Base-by-base conservation (phyloP, 2,113 vertebrate species). In the Myotis brandtii region DNA sequence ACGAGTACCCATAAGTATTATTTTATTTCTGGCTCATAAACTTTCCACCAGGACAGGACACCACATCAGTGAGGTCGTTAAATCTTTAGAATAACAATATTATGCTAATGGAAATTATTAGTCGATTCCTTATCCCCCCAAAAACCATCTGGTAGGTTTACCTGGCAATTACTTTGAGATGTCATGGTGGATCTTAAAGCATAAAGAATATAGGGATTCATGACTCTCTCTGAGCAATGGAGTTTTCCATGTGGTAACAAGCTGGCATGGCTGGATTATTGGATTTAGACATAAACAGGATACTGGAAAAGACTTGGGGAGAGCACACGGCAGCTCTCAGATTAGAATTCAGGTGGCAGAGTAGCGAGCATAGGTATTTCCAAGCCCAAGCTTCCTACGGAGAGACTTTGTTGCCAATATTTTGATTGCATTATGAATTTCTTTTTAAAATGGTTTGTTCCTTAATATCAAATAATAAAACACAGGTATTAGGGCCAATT, bases 241-340 rank as follows among this genome's bases (percentile, higher is more conserved):
- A 98, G 97, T 98, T 97, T 98, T 98, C 97, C 97, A 98, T 97
- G 97, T 81, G 73, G 89, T 97, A 98, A 98, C 93, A 95, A 93
- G 89, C 94, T 97, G 96, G 96, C 85, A 75, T 95, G 97, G 86
- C 87, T 92, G 8, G 48, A 70, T 95, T 89, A 67, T 87, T 97
- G 73, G 88, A 85, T 97, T 97, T 97, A 97, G 97, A 93, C 69
- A 80, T 96, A 95, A 97, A 96, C 84, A 97, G 97, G 67, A 94
- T 95, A 56, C 95, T 64, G 46, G 94, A 96, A 97, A 96, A 94
- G 96, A 64, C 95, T 43, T 62, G 70, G 52, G 75, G 87, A 79
- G 48, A 95, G 77, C 86, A 93, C 62, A 83, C 1, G 66, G 94
- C 88, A 34, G 67, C 77, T 95, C 97, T 96, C 87, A 97, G 94